Evolutionary conservation across 2,113 vertebrate species (phyloP).

Genomic region (Sander lucioperca): DNA sequence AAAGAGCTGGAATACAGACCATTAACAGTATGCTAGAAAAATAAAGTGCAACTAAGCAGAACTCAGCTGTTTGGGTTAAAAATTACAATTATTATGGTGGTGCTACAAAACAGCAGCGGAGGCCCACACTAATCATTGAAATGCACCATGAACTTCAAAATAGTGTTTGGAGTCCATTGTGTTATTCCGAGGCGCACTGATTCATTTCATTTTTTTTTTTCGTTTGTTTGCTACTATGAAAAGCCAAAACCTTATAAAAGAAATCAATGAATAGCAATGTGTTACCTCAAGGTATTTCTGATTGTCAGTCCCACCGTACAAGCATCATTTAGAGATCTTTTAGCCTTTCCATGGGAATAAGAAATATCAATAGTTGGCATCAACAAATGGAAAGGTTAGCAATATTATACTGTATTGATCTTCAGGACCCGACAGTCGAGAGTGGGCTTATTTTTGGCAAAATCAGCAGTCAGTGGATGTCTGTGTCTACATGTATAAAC

Average conservation of each 20-base stretch:
- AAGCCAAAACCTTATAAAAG: conserved; percentile 18
- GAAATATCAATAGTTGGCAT: conserved; percentile 49
- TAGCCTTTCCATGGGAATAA: conserved; percentile 21
- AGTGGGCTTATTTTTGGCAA: conserved; percentile 27
- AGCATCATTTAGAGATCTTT: conserved; percentile 21
- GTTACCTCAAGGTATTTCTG: conserved; percentile 25
- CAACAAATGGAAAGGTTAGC: conserved; percentile 38
- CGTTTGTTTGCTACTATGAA: neutral
- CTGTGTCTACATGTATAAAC: neutral
- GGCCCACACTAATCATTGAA: neutral
- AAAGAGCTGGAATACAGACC: conserved; percentile 25
- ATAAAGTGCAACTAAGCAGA: neutral
- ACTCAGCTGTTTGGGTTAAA: conserved; percentile 30
- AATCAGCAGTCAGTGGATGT: neutral
- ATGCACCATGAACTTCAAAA: conserved; percentile 6
- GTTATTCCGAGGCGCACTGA: neutral
- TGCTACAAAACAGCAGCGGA: neutral
- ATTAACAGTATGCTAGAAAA: conserved; percentile 31
- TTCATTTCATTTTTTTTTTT: neutral
- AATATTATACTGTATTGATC: conserved; percentile 42
- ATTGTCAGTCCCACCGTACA: conserved; percentile 26
- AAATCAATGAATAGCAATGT: neutral
- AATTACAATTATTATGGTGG: neutral
- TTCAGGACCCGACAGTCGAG: neutral
- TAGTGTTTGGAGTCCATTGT: neutral